Evolutionary conservation across 2,113 vertebrate genomes (phyloP), one percentile per base, ranked within the genome.

Genomic region (Cardinalis cardinalis): DNA sequence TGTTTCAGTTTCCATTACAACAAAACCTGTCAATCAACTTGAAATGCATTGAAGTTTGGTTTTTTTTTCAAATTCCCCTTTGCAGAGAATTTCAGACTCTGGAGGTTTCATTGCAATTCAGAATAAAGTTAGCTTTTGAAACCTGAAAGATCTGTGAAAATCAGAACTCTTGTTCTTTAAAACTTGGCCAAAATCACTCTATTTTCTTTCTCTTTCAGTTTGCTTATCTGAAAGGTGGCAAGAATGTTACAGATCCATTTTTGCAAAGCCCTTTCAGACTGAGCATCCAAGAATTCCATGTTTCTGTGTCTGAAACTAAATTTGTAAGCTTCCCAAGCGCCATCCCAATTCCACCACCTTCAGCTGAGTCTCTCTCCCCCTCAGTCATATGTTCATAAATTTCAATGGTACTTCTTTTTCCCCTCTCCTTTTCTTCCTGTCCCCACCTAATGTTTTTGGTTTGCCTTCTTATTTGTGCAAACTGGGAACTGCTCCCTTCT

Each of bases 11-110:
- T 84, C 65, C 32, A 29, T 88, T 88, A 87, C 65, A 84, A 90
- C 32, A 58, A 92, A 93, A 90, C 15, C 58, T 82, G 61, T 84
- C 92, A 90, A 75, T 88, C 86, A 87, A 15, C 25, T 74, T 82
- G 87, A 89, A 94, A 68, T 65, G 53, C 2, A 0, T 18, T 78
- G 69, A 52, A 20, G 46, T 3, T 29, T 2, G n/a, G 14, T 1
- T 23, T 52, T 31, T 76, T n/a, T 58, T 74, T 70, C 2, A 6
- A 32, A 65, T 81, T 86, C 31, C 23, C 29, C 24, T 84, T 92
- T 75, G 8, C 38, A 46, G 73, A 58, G 20, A 87, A 65, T 64
- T 86, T 74, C 77, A 92, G 74, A 46, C 29, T 87, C 89, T 10
- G 17, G 18, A 12, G 6, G 10, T 72, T 90, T 93, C 34, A 6